Conservation (phyloP, 2,797 vertebrate genomes). For the Enteromius trimaculatus region DNA sequence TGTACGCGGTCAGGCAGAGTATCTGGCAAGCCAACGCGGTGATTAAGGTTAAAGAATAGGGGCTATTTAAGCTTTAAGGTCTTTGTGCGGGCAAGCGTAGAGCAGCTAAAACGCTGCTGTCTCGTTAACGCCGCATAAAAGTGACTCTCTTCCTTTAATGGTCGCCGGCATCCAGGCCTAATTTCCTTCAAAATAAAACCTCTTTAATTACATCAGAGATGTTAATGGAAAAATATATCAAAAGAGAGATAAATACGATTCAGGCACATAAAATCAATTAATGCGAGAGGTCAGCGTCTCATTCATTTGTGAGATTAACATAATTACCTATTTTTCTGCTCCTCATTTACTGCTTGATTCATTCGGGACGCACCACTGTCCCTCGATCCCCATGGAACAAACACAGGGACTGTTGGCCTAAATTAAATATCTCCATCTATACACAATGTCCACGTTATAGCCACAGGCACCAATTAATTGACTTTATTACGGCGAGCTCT, state of each 20-base stretch:
- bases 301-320: slow-evolving; percentile 79
- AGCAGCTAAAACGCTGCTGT: slow-evolving; percentile 35
- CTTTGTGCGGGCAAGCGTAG: slow-evolving; percentile 57
- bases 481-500: slow-evolving; percentile 40
- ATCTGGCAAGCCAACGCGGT: slow-evolving; percentile 77
- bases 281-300: slow-evolving; percentile 75
- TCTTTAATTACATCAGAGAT: slow-evolving; percentile 77
- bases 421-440: slow-evolving; percentile 78
- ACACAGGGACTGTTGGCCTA: slow-evolving; percentile 73
- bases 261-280: slow-evolving; percentile 79
- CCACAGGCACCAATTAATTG: slow-evolving; percentile 56
- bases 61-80: slow-evolving; percentile 61
- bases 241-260: slow-evolving; percentile 71
- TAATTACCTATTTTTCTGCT: slow-evolving; percentile 84
- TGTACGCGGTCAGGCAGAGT: slow-evolving; percentile 74
- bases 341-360: slow-evolving; percentile 82
- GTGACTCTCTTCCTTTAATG: slow-evolving; percentile 58
- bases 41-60: slow-evolving; percentile 75
- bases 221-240: slow-evolving; percentile 74
- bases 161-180: slow-evolving; percentile 55
- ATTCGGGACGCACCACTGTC: slow-evolving; percentile 74
- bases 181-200: slow-evolving; percentile 69
- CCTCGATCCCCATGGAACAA: slow-evolving; percentile 72
- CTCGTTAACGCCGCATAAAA: slow-evolving; percentile 59
- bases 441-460: slow-evolving; percentile 61